A percentile compares a stretch with the other conserved stretches of the same genome.
Conservation (phyloP, 2,797 vertebrate genomes). For the Acanthurus tractus region DNA sequence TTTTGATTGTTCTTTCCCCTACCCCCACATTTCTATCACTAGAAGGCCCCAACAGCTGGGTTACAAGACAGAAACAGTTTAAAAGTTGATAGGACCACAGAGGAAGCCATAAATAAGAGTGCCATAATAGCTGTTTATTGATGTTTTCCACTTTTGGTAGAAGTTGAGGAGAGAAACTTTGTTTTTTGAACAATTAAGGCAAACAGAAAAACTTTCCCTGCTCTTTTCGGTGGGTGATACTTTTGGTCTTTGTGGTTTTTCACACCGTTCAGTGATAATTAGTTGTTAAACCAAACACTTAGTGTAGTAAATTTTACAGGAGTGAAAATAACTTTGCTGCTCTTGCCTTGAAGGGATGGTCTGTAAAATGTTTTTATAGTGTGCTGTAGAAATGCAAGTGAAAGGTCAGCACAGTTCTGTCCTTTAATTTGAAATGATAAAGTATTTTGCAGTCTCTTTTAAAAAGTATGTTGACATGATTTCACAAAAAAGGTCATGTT, state of each 20-base stretch:
- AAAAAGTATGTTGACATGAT: not conserved
- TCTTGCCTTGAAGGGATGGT: conserved; percentile 38
- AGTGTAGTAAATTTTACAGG: conserved; percentile 59
- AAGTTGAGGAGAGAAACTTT: conserved; percentile 37
- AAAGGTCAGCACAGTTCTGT: not conserved
- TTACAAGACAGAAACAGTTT: conserved; percentile 85
- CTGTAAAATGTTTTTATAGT: conserved; percentile 33
- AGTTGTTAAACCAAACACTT: conserved; percentile 82
- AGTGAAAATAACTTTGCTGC: conserved; percentile 32
- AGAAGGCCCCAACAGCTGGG: conserved; percentile 70
- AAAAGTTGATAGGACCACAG: conserved; percentile 83
- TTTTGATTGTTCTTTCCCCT: conserved; percentile 74
- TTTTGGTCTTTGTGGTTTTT: conserved; percentile 76
- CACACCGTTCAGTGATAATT: conserved; percentile 79
- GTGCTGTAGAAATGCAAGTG: not conserved
- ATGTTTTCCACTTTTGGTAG: conserved; percentile 74
- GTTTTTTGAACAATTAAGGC: conserved; percentile 75
- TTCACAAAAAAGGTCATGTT: conserved; percentile 23
- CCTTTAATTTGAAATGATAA: not conserved
- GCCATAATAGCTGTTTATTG: conserved; percentile 84
- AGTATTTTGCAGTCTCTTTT: not conserved
- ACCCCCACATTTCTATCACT: conserved; percentile 72
- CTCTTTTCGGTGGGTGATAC: conserved; percentile 65
- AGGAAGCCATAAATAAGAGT: conserved; percentile 89
- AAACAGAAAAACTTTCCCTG: conserved; percentile 63